Evolutionary conservation across 1,140 invertebrate species (phyloP).

Genomic region (Diploscapter pachys): DNA sequence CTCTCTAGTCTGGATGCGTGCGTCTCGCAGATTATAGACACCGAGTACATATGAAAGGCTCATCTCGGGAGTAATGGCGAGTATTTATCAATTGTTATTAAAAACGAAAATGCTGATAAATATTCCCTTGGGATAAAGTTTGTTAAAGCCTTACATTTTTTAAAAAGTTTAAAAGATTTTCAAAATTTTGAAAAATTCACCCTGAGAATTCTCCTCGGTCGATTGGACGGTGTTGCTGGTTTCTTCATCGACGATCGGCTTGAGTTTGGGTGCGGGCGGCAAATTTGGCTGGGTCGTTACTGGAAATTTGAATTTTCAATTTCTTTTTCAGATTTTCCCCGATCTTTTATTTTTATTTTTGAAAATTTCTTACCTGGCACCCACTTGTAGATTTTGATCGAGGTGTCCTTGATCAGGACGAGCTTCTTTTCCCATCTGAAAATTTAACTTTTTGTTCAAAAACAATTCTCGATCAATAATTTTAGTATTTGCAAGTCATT

Average conservation of each 20-base stretch:
- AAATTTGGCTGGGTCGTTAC: conserved; percentile 22
- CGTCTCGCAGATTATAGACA: conserved; percentile 25
- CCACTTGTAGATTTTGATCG: conserved; percentile 29
- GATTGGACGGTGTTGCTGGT: conserved; percentile 26
- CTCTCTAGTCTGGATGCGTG: background rate
- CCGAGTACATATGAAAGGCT: background rate
- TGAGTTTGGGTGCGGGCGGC: background rate
- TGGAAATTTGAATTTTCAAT: conserved; percentile 1
- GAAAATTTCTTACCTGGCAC: conserved; percentile 18
- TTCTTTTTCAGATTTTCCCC: background rate
- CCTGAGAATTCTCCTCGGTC: conserved; percentile 28
- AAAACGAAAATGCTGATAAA: background rate
- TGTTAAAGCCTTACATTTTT: background rate
- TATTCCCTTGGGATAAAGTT: background rate
- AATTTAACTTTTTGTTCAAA: no score
- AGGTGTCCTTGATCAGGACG: conserved; percentile 29
- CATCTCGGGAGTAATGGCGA: conserved; percentile 7
- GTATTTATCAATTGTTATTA: background rate
- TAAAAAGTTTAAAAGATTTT: background rate
- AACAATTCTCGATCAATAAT: no score
- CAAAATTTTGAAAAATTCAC: background rate
- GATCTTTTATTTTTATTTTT: background rate
- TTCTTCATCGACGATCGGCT: conserved; percentile 16
- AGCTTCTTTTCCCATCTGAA: conserved; percentile 27
- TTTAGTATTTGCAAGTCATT: no score